Evolutionary conservation across 2,113 vertebrate genomes (phyloP).

Genomic region (Hylia prasina): DNA sequence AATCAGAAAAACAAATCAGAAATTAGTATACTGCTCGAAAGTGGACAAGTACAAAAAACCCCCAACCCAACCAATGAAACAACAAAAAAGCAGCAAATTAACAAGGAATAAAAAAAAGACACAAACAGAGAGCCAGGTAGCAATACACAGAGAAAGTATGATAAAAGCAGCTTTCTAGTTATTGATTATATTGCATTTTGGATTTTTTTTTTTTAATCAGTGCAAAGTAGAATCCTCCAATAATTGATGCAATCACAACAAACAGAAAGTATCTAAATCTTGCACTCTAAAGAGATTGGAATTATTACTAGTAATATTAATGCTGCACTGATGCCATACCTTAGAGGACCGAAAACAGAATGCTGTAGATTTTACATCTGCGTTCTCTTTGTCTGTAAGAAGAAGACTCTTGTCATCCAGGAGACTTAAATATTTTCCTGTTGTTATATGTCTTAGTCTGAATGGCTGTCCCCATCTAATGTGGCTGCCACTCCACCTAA

Average conservation of each 20-base stretch:
- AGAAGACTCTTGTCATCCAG: slow-evolving; percentile 88
- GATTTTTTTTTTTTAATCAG: not conserved
- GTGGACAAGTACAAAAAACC: not conserved
- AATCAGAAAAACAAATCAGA: not conserved
- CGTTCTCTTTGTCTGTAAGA: slow-evolving; percentile 90
- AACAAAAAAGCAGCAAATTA: not conserved
- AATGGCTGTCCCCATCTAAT: slow-evolving; percentile 95
- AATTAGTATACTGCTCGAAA: not conserved
- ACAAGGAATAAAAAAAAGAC: not conserved
- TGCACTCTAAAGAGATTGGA: not conserved
- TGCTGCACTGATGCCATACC: slow-evolving; percentile 65
- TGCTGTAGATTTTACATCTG: slow-evolving; percentile 90
- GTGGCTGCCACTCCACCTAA: slow-evolving; percentile 96
- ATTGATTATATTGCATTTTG: not conserved
- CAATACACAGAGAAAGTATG: not conserved
- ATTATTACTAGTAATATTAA: not conserved
- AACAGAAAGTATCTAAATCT: not conserved
- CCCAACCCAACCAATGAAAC: not conserved
- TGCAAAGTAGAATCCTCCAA: not conserved
- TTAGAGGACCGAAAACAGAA: slow-evolving; percentile 96
- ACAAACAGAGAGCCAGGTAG: not conserved
- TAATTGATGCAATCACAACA: not conserved
- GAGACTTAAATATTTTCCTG: slow-evolving; percentile 92
- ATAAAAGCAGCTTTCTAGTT: not conserved
- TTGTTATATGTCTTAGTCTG: slow-evolving; percentile 92